Conservation (phyloP, 2,113 vertebrate species). For the Ammodramus savannarum region DNA sequence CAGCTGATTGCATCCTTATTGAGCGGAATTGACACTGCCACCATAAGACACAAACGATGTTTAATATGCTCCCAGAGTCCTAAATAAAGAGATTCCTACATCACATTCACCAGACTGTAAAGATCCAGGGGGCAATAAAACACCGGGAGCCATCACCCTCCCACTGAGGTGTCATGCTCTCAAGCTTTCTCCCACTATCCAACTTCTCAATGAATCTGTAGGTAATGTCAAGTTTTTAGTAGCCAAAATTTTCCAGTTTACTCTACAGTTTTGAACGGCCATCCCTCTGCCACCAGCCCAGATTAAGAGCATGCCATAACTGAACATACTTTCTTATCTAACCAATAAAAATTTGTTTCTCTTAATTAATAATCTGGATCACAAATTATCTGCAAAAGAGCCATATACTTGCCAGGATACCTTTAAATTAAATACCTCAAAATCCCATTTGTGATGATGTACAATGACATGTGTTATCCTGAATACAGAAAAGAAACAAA, state of each 20-base stretch:
- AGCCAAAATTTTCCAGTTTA: not conserved
- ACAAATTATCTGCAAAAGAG: not conserved
- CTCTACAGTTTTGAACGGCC: not conserved
- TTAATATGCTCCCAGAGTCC: not conserved
- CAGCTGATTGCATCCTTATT: not conserved
- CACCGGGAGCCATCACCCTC: not conserved
- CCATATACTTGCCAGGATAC: not conserved
- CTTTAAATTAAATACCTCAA: not conserved
- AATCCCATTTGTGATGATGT: not conserved
- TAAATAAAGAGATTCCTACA: not conserved
- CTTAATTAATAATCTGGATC: not conserved
- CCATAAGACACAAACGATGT: not conserved
- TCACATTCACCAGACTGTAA: not conserved
- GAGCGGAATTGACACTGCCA: not conserved
- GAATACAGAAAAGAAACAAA: not conserved
- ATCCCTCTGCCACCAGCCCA: not conserved
- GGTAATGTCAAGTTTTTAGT: not conserved
- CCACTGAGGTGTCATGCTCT: not conserved
- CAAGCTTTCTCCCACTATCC: not conserved
- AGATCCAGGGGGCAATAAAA: not conserved
- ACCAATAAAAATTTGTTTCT: not conserved
- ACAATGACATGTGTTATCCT: not conserved
- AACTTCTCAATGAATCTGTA: not conserved
- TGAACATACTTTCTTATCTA: not conserved
- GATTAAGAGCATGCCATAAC: not conserved